Evolutionary conservation across 2,888 invertebrate genomes (phyloP), one percentile per base, ranked within the genome.

Genomic region (Saturnia pavonia): DNA sequence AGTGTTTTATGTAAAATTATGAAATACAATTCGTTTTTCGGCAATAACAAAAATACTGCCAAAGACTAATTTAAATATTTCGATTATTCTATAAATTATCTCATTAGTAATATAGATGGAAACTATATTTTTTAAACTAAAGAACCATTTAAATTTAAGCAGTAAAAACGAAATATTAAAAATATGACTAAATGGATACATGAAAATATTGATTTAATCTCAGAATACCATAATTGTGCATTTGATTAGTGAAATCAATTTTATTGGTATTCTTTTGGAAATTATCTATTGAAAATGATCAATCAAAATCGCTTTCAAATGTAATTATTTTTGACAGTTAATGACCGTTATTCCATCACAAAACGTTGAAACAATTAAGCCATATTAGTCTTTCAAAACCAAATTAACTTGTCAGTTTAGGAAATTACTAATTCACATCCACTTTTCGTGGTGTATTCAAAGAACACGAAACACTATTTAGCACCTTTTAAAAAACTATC

Each of bases 401-500:
- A 81, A 82, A 87, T 87, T 84, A 85, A 79, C 77, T 83, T 79
- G 79, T 82, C 80, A 76, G 79, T 78, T 81, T 84, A 85, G 88
- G 86, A 87, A 88, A 88, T 88, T 85, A 83, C 79, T 82, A 87
- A 88, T 90, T 88, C 79, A 86, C 88, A 85, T 83, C 74, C 82
- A 81, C 84, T 87, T 85, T 88, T 88, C 87, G 86, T 82, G 78
- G 77, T 80, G 80, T 84, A 88, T 88, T 87, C 84, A 85, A 83
- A 83, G 84, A 86, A 89, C 92, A 92, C 91, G 92, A 87, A 88
- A 82, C 81, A 78, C 79, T 79, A 84, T 84, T 93, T 92, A 92
- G 87, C 92, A 91, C 90, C 89, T 89, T 80, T 82, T 80, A 78
- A 81, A 81, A 80, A 84, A 85, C 78, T 82, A 81, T 82, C 76